Evolutionary conservation across 2,888 invertebrate genomes (phyloP).

Genomic region (Orthosia gracilis): DNA sequence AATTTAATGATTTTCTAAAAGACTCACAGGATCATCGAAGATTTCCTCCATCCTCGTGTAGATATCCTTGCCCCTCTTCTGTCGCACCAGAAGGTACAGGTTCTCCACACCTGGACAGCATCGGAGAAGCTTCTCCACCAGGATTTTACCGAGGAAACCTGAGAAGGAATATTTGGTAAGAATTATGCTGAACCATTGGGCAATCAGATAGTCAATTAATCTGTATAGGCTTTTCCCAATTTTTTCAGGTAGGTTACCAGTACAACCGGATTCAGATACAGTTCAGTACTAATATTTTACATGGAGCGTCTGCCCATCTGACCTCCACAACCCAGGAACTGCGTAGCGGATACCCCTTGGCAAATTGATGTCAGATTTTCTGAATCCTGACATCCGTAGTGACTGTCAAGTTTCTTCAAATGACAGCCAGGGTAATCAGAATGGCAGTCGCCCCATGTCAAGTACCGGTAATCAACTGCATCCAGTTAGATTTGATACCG

Average conservation of each 20-base stretch:
- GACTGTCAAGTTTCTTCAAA: too few species aligned
- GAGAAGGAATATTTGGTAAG: conserved; percentile 10
- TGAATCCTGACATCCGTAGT: too few species aligned
- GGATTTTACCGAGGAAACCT: conserved; percentile 92
- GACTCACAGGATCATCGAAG: conserved; percentile 92
- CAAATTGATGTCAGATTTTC: too few species aligned
- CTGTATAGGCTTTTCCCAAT: not conserved
- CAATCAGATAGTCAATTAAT: not conserved
- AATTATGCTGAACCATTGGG: not conserved
- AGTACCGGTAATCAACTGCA: too few species aligned
- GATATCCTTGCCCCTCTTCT: conserved; percentile 93
- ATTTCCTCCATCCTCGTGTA: conserved; percentile 93
- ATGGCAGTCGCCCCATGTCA: too few species aligned
- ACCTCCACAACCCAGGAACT: too few species aligned
- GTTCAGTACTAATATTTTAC: not conserved
- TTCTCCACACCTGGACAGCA: conserved; percentile 93
- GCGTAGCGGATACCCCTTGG: too few species aligned
- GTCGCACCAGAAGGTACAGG: conserved; percentile 94
- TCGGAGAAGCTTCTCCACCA: conserved; percentile 95
- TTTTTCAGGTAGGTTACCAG: not conserved
- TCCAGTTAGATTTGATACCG: too few species aligned
- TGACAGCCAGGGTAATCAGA: too few species aligned
- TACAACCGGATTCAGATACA: not conserved
- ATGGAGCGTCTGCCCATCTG: too few species aligned
- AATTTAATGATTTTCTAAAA: not conserved